Evolutionary conservation across 2,797 vertebrate genomes (phyloP).

Genomic region (Ambastaia sidthimunki): DNA sequence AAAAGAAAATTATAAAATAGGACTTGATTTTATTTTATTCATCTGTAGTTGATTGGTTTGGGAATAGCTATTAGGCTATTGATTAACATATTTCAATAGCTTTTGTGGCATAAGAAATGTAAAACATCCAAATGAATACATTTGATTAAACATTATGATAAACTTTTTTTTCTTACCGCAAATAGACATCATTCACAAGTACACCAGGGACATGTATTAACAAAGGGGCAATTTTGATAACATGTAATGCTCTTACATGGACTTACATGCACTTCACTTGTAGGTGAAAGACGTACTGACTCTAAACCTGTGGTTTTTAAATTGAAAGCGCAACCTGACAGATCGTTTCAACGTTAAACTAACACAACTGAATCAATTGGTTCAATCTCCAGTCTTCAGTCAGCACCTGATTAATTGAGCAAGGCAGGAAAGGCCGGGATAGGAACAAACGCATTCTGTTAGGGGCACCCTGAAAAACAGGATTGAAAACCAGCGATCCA

Average conservation of each 20-base stretch:
- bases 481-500: slow-evolving; percentile 39
- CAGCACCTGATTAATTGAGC: slow-evolving; percentile 44
- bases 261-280: background rate
- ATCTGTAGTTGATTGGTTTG: background rate
- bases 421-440: slow-evolving; percentile 17
- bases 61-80: background rate
- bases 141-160: too few species aligned
- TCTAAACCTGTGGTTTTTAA: slow-evolving; percentile 15
- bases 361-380: slow-evolving; percentile 45
- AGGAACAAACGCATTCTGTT: slow-evolving; percentile 37
- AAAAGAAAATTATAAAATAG: background rate
- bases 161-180: background rate
- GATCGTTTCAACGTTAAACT: slow-evolving; percentile 40
- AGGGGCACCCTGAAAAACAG: slow-evolving; percentile 15
- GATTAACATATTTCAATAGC: background rate
- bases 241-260: background rate
- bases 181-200: background rate
- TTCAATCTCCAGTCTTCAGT: slow-evolving; percentile 41
- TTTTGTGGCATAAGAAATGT: background rate
- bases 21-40: background rate
- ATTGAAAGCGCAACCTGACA: slow-evolving; percentile 20
- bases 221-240: background rate
- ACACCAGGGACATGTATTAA: background rate
- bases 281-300: slow-evolving; percentile 2
- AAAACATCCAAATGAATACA: too few species aligned